These are phyloP conservation scores for Drosophila percnosoma DNA, from an alignment of 2,888 invertebrate genomes.

Conservation along the genomic window DNA sequence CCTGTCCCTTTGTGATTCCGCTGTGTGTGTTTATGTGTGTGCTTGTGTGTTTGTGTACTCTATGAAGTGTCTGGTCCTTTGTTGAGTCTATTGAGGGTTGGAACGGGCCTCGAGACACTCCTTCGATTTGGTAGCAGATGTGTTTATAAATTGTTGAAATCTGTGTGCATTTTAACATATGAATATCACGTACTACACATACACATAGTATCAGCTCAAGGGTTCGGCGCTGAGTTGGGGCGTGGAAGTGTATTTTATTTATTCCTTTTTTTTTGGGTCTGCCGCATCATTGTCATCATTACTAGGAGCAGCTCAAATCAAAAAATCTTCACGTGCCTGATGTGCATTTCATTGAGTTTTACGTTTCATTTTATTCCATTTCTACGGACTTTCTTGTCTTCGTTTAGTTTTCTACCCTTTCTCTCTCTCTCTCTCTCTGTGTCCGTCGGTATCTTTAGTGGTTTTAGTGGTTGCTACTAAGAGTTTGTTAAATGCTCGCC, in stretches of 20 bases:
- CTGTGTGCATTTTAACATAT: slow-evolving; percentile 76
- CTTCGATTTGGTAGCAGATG: slow-evolving; percentile 76
- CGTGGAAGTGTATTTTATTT: background rate
- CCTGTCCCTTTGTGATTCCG: slow-evolving; percentile 17
- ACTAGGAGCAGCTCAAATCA: slow-evolving; percentile 25
- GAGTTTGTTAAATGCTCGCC: slow-evolving; percentile 35
- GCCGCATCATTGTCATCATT: slow-evolving; percentile 58
- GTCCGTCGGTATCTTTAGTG: slow-evolving; percentile 6
- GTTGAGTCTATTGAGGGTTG: slow-evolving; percentile 62
- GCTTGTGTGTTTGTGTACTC: slow-evolving; percentile 25
- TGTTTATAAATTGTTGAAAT: slow-evolving; percentile 78
- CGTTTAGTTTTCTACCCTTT: background rate
- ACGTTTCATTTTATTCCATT: background rate
- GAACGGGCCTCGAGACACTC: slow-evolving; percentile 61
- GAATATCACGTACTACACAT: slow-evolving; percentile 63
- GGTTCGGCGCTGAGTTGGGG: background rate
- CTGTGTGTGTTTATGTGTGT: slow-evolving; percentile 6
- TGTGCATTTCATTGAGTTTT: slow-evolving; percentile 39
- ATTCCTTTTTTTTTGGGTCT: slow-evolving; percentile 25
- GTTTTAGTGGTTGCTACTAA: slow-evolving; percentile 38
- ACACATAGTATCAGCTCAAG: background rate
- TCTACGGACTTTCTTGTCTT: background rate
- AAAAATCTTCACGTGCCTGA: slow-evolving; percentile 31
- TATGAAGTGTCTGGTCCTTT: slow-evolving; percentile 49
- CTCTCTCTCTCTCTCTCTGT: background rate